These are phyloP conservation scores for Cephonodes hylas DNA, from an alignment of 2,888 invertebrate species.

Conservation along the genomic window DNA sequence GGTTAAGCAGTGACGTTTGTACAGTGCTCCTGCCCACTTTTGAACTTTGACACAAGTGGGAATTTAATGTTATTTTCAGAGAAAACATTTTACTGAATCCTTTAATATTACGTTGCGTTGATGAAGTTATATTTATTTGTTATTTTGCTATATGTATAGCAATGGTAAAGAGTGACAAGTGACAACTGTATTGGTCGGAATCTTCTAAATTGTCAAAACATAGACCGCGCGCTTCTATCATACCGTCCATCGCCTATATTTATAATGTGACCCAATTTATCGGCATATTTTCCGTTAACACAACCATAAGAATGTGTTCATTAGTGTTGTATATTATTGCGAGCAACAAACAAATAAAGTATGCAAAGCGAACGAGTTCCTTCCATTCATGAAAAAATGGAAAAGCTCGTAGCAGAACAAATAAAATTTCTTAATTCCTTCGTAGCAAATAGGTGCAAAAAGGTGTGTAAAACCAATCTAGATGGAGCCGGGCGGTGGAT, in stretches of 20 bases:
- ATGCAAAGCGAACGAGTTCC: neutral
- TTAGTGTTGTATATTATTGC: too few relatives aligned
- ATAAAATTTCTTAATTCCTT: neutral
- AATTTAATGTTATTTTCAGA: neutral
- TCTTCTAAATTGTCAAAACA: too few relatives aligned
- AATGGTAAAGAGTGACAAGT: too few relatives aligned
- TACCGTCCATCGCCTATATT: too few relatives aligned
- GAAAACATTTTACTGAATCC: neutral
- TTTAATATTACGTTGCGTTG: too few relatives aligned
- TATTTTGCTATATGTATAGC: too few relatives aligned
- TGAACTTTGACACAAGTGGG: neutral
- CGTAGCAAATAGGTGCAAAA: slow-evolving; percentile 1
- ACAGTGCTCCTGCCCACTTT: neutral
- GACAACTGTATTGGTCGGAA: too few relatives aligned
- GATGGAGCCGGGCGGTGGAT: slow-evolving; percentile 35
- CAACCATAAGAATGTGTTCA: too few relatives aligned
- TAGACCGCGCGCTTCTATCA: too few relatives aligned
- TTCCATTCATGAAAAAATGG: neutral
- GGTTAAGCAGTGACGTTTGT: neutral
- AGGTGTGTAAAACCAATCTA: slow-evolving; percentile 34
- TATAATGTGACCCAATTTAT: too few relatives aligned
- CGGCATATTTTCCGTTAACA: too few relatives aligned
- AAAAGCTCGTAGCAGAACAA: neutral
- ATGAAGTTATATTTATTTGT: neutral
- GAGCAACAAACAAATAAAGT: neutral